Evolutionary conservation across 2,888 invertebrate genomes (phyloP).

Genomic region (Polymixis lichenea): DNA sequence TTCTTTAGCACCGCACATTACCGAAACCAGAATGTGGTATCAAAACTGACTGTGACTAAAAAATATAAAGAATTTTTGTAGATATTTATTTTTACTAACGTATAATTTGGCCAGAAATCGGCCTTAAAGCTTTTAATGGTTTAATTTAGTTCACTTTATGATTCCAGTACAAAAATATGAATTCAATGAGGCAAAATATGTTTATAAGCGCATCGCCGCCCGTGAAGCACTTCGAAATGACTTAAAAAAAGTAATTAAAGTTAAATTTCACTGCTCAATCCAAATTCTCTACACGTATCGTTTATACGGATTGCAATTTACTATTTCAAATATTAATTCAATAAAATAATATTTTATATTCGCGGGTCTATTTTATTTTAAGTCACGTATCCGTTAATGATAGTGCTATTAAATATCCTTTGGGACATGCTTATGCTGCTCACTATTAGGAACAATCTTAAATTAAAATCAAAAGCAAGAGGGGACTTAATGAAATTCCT

Average conservation of each 20-base stretch:
- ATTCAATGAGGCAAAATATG: conserved; percentile 33
- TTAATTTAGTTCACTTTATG: conserved; percentile 48
- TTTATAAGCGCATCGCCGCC: conserved; percentile 19
- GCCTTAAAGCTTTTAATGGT: conserved; percentile 51
- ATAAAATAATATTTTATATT: no score
- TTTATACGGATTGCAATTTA: conserved; percentile 6
- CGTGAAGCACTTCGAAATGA: conserved; percentile 22
- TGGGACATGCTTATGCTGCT: conserved; percentile 4
- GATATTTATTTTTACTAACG: conserved; percentile 34
- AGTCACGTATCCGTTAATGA: conserved; percentile 6
- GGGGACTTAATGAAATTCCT: conserved; percentile 34
- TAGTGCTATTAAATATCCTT: conserved; percentile 14
- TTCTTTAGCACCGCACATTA: conserved; percentile 51
- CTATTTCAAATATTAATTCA: conserved; percentile 7
- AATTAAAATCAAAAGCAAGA: conserved; percentile 53
- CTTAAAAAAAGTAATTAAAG: conserved; percentile 39
- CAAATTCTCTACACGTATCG: conserved; percentile 11
- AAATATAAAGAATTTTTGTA: conserved; percentile 9
- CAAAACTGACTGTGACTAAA: conserved; percentile 44
- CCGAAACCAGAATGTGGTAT: conserved; percentile 42
- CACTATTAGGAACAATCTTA: conserved; percentile 47
- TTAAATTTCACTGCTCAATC: conserved; percentile 6
- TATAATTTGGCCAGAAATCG: conserved; percentile 28
- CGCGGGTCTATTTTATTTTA: background rate
- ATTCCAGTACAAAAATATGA: conserved; percentile 42